A percentile compares a stretch with the other conserved stretches of the same genome.
Conservation (phyloP, 1,140 invertebrate species). For the Drosophila athabasca region DNA sequence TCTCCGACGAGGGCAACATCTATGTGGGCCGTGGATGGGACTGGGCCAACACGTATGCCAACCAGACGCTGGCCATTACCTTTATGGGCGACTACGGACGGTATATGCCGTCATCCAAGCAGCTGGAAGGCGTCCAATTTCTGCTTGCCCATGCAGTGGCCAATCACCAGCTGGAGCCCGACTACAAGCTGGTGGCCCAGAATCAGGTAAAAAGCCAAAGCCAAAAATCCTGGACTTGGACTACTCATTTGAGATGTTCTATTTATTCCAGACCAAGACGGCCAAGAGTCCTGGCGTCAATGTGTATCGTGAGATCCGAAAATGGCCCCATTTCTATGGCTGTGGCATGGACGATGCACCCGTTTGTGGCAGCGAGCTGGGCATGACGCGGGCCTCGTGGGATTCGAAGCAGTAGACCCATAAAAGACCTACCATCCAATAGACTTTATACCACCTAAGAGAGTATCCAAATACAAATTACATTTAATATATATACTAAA, state of each 20-base stretch:
- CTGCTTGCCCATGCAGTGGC: conserved; percentile 76
- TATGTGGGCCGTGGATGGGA: conserved; percentile 87
- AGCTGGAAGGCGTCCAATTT: conserved; percentile 76
- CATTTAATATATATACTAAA: conserved; percentile 38
- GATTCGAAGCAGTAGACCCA: conserved; percentile 34
- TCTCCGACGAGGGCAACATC: conserved; percentile 86
- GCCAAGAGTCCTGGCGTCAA: conserved; percentile 85
- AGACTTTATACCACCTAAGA: conserved; percentile 36
- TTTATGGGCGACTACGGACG: conserved; percentile 84
- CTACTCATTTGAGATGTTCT: neutral
- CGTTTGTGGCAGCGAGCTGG: conserved; percentile 69
- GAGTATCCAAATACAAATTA: conserved; percentile 37
- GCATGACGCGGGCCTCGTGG: conserved; percentile 65
- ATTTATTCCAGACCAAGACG: conserved; percentile 55
- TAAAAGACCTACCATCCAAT: neutral
- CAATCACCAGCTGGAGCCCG: conserved; percentile 61
- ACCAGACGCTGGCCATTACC: conserved; percentile 83
- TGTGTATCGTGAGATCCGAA: conserved; percentile 84
- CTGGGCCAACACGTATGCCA: conserved; percentile 84
- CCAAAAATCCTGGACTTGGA: neutral
- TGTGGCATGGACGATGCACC: conserved; percentile 49
- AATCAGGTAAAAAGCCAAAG: conserved; percentile 79
- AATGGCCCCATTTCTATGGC: conserved; percentile 80
- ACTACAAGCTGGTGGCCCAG: conserved; percentile 84
- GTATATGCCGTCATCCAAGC: conserved; percentile 70